These are phyloP conservation scores for Coenonympha arcania DNA, from an alignment of 2,888 invertebrate genomes.

Conservation along the genomic window DNA sequence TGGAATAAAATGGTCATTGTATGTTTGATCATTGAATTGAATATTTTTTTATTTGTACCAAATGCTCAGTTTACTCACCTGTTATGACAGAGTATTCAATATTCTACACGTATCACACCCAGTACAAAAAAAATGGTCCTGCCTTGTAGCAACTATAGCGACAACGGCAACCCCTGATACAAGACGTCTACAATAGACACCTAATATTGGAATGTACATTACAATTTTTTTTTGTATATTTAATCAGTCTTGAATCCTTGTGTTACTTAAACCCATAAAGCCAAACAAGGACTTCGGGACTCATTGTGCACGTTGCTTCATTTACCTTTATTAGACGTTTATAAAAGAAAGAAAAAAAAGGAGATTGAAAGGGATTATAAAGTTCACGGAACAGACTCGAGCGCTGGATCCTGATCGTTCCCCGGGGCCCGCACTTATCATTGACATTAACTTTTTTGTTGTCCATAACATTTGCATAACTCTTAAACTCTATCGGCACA, in stretches of 20 bases:
- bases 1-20: conserved; percentile 17
- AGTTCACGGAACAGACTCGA: conserved; percentile 3
- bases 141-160: too few relatives aligned
- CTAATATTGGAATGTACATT: too few relatives aligned
- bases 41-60: neutral
- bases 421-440: conserved; percentile 67
- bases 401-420: conserved; percentile 47
- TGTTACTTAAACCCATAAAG: neutral
- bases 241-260: neutral
- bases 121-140: too few relatives aligned
- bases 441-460: conserved; percentile 74
- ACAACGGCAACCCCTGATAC: too few relatives aligned
- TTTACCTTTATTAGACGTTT: conserved; percentile 7
- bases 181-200: too few relatives aligned
- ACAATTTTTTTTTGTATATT: too few relatives aligned
- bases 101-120: too few relatives aligned
- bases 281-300: conserved; percentile 1
- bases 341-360: conserved; percentile 14
- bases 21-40: conserved; percentile 15
- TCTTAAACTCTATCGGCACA: conserved; percentile 58
- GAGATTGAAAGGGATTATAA: conserved; percentile 21
- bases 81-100: too few relatives aligned
- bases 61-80: neutral
- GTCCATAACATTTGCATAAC: conserved; percentile 75
- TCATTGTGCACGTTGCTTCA: conserved; percentile 1